These are phyloP conservation scores for Diachrysia chrysitis DNA, from an alignment of 2,888 invertebrate species.

Conservation along the genomic window DNA sequence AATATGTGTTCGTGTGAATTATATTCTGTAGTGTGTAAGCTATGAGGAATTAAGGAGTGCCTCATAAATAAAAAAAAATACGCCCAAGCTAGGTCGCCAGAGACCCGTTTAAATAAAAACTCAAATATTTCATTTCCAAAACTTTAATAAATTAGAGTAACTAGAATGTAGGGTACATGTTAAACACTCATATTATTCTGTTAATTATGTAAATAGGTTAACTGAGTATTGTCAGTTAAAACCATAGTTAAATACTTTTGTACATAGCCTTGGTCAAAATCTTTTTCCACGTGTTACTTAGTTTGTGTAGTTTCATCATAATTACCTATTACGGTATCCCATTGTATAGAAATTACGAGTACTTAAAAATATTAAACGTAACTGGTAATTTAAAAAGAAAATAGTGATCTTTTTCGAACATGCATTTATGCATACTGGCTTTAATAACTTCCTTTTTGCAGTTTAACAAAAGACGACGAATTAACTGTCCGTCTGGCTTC, in stretches of 20 bases:
- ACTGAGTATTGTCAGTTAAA: slow-evolving; percentile 30
- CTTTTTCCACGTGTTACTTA: slow-evolving; percentile 13
- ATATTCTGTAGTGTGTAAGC: not conserved
- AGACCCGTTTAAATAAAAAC: not conserved
- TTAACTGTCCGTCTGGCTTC: not conserved
- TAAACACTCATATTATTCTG: slow-evolving; percentile 31
- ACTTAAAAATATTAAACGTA: not conserved
- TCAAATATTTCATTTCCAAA: not conserved
- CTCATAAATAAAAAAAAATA: not conserved
- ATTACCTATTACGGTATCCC: not conserved
- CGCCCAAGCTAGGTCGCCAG: not conserved
- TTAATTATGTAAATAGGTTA: slow-evolving; percentile 50
- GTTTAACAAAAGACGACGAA: not conserved
- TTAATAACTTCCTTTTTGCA: not conserved
- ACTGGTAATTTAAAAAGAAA: not conserved
- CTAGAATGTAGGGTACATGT: slow-evolving; percentile 29
- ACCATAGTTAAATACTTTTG: slow-evolving; percentile 30
- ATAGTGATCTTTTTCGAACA: not conserved
- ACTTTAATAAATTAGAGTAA: slow-evolving; percentile 9
- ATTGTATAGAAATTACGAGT: not conserved
- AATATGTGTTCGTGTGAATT: not conserved
- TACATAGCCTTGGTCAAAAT: slow-evolving; percentile 34
- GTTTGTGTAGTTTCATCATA: not conserved
- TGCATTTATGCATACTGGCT: not conserved
- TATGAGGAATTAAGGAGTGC: not conserved